Conservation (phyloP, 1,140 invertebrate species). For the Batillaria attramentaria region DNA sequence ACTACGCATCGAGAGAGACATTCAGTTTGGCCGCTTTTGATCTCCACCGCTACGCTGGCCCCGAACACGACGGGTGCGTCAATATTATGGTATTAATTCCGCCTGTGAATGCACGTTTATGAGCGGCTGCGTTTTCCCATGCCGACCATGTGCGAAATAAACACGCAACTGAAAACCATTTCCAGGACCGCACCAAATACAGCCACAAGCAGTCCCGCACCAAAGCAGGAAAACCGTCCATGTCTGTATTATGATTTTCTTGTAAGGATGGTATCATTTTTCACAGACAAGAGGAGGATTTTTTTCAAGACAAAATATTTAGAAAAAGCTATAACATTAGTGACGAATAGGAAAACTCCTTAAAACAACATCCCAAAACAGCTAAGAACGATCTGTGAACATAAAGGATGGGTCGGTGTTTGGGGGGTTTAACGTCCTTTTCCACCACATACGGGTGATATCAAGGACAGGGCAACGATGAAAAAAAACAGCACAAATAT, state of each 20-base stretch:
- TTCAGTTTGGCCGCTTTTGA: constrained; percentile 13
- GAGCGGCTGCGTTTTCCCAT: constrained; percentile 13
- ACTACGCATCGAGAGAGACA: background rate
- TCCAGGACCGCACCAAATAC: background rate
- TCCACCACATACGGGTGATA: no score
- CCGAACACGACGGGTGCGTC: background rate
- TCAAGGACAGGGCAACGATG: no score
- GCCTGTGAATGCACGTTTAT: constrained; percentile 17
- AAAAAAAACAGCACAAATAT: no score
- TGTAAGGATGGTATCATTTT: background rate
- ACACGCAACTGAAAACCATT: background rate
- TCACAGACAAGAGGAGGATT: background rate
- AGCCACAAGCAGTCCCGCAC: background rate
- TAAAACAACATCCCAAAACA: no score
- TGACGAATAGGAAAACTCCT: background rate
- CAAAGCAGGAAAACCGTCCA: no score
- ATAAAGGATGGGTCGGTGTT: no score
- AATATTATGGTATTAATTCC: constrained; percentile 15
- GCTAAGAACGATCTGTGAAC: no score
- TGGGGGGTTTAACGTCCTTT: no score
- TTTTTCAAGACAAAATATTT: background rate
- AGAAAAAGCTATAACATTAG: background rate
- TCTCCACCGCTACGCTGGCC: background rate
- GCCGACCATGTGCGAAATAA: background rate
- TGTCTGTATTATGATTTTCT: background rate